Evolutionary conservation across 2,797 vertebrate species (phyloP), one percentile per base, ranked within the genome.

Genomic region (Octomys mimax): DNA sequence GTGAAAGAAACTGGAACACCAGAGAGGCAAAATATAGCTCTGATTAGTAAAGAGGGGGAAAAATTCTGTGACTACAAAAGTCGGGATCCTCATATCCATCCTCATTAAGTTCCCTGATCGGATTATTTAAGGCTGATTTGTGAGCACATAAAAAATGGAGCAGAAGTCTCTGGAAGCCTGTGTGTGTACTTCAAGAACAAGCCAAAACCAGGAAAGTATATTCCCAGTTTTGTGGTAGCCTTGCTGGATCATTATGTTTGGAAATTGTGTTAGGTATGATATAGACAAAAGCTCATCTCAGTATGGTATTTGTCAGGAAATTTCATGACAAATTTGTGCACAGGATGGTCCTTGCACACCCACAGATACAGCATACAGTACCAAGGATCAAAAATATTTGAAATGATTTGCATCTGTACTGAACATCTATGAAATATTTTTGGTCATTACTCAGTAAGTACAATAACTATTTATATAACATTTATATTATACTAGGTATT

Each of bases 241-340:
- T 95, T 97, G 66, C 62, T 90, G 70, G 84, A 83, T 96, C 93
- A 81, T 87, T 91, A 89, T 81, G 92, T 93, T 39, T 86, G 95
- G 79, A 89, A 92, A 86, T 89, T 96, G 87, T 94, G 87, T 92
- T 90, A 89, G 94, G 36, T 82, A 11, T 89, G 82, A 87, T 59
- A 33, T 64, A 94, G 33, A 84, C 77, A 92, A 84, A 95, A 95
- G 33, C 66, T 81, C 33, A 85, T 33, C 33, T 75, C 82, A 4
- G 83, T 61, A 89, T 39, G 33, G 42, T 92, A 70, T 95, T 90
- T 95, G 84, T 84, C 91, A 89, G 61, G 80, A 80, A 95, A 70
- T 88, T 81, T 91, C 84, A 66, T 61, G 91, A 81, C 86, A 88
- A 84, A 85, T 96, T 77, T 85, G 54, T 79, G 49, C 52, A 21